Evolutionary conservation across 2,113 vertebrate genomes (phyloP).

Genomic region (Balaeniceps rex): DNA sequence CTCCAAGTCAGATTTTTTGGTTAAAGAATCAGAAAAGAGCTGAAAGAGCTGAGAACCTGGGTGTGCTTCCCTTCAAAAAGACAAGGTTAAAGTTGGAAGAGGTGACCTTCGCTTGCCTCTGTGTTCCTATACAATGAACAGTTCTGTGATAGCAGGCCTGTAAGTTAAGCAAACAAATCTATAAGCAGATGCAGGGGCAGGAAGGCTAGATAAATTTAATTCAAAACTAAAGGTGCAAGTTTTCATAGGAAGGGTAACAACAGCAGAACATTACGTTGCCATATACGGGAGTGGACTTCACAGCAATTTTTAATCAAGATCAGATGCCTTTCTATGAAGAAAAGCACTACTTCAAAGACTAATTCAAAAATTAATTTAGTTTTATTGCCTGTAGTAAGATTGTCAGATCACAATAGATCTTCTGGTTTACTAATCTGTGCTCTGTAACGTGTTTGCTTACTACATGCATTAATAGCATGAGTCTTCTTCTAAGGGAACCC

Average conservation of each 20-base stretch:
- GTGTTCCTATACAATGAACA: background rate
- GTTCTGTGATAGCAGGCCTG: accelerated
- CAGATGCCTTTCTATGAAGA: background rate
- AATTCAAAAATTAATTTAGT: background rate
- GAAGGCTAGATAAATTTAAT: background rate
- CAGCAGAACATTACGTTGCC: background rate
- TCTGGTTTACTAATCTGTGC: background rate
- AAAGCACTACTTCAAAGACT: background rate
- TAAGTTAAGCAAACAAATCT: background rate
- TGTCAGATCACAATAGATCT: background rate
- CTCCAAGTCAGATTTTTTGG: background rate
- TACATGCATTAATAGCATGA: background rate
- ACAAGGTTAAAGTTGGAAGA: background rate
- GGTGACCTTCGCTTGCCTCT: background rate
- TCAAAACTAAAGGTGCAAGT: background rate
- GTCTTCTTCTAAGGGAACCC: background rate
- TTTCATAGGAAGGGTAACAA: background rate
- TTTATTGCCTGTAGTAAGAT: background rate
- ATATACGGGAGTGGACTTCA: background rate
- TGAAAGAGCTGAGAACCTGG: background rate
- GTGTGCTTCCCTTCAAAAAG: background rate
- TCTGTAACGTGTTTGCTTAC: background rate
- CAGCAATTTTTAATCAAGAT: background rate
- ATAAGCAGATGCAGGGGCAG: background rate
- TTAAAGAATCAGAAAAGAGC: background rate